Evolutionary conservation across 2,113 vertebrate species (phyloP), one percentile per base, ranked within the genome.

Genomic region (Furnarius figulus): DNA sequence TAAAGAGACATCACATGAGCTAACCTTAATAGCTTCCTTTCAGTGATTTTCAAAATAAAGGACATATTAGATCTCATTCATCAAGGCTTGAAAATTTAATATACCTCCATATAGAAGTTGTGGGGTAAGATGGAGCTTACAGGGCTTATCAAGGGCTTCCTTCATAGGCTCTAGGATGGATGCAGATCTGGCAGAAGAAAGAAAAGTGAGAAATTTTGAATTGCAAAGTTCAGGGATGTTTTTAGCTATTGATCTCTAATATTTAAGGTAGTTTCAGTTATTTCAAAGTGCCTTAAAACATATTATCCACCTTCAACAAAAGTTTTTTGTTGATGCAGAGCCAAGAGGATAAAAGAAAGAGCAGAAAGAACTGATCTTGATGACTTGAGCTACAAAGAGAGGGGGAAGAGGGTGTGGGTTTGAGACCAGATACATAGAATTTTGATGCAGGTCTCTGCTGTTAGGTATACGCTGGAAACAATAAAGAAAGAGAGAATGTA

Each of bases 381-480:
- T 83, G 10, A 70, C 12, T 5, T 80, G 46, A 83, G 10, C 12
- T 40, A 22, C 4, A 35, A 33, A 84, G 56, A 67, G 19, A 2
- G 0, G 1, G 4, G 1, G 0, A 3, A 22, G 6, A 3, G 2
- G 10, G 7, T n/a, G 1, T 21, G 37, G 20, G 17, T 58, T 66
- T 39, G 2, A 75, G 25, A 14, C 47, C 21, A 74, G 30, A 20
- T 25, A 33, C 0, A 0, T 5, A 46, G 18, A 67, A 56, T 42
- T 85, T 82, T 79, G 17, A 62, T 79, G 33, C 11, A 68, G 14
- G 37, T 59, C 56, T 92, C 42, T 63, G 16, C 46, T 77, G 23
- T 74, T 80, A 58, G 18, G 17, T 42, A 22, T 24, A 15, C 8
- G 18, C 7, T 71, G 20, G 15, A 76, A 91, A 73, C 1, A 0